phyloP scores from a whole-genome alignment of 2,113 vertebrate genomes.

The Setophaga petechia region DNA sequence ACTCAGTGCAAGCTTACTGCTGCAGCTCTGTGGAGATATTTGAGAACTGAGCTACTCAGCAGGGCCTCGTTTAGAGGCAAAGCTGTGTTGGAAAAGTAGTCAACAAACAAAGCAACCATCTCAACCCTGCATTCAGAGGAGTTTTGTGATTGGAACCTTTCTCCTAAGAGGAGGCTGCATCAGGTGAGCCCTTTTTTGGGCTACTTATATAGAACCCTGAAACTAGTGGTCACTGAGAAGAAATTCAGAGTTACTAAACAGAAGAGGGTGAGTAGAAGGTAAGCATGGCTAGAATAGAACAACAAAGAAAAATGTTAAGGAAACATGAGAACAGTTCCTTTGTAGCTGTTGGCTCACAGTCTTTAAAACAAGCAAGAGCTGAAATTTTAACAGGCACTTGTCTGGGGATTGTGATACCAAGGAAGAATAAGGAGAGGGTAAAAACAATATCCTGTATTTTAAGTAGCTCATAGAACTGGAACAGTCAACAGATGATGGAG shows the following conservation, averaged over 20 bases:
- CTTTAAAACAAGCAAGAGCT: background rate
- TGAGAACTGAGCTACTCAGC: background rate
- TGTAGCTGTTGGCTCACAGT: background rate
- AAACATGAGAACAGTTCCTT: background rate
- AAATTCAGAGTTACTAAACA: background rate
- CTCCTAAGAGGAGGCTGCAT: background rate
- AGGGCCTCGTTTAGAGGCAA: background rate
- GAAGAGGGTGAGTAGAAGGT: background rate
- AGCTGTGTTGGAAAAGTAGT: background rate
- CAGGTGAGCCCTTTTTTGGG: background rate
- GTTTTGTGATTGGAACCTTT: background rate
- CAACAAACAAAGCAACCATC: background rate
- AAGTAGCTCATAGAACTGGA: background rate
- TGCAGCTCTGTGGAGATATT: background rate
- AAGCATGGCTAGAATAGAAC: background rate
- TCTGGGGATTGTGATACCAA: rapidly evolving
- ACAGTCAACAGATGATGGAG: background rate
- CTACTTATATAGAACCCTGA: background rate
- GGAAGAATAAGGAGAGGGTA: background rate
- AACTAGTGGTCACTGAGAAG: background rate
- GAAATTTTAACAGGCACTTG: background rate
- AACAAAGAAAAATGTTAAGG: background rate
- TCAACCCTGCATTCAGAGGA: background rate
- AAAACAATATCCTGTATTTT: background rate
- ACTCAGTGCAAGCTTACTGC: background rate